Evolutionary conservation across 2,888 invertebrate species (phyloP), one percentile per base, ranked within the genome.

Genomic region (Trissolcus japonicus): DNA sequence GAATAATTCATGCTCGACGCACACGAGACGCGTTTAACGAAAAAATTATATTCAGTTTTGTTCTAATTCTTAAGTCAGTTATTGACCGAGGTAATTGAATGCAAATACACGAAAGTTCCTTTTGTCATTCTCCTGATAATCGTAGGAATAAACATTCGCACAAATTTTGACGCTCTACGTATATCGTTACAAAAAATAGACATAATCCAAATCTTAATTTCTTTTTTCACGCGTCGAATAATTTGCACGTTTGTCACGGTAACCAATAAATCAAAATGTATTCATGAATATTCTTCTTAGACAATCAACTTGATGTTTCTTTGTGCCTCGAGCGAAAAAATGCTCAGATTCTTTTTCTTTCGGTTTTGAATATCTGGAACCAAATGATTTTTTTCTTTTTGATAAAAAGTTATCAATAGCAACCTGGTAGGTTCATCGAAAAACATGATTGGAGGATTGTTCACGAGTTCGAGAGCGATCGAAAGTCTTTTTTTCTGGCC

Each of bases 401-500:
- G 14, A 4, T n/a, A 46, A 16, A 14, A 9, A 35, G 11, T 46
- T n/a, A 16, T 9, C 16, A 21, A 74, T 62, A 74, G 21, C 21
- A 55, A 93, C 93, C 93, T 93, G 46, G 98, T 98, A 0, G 98
- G 98, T 89, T 98, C 98, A 88, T 98, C 98, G 88, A 98, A 98
- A 90, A 98, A 98, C 97, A 98, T 98, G 78, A 98, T 95, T 0
- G 98, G 98, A 9, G 98, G 98, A 89, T 98, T 98, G 90, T 97
- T 98, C 81, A 98, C 97, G 81, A 98, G 91, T 90, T 98, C 98
- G 80, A 97, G 90, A 16, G 98, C 98, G 77, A 98, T 98, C 0
- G 98, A 97, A 1, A 98, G 92, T 82, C 98, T 94, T 87, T 98
- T 98, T 90, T 97, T 95, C 89, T 98, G 98, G 1, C 98, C 98